Percentiles rank a stretch among this genome's conserved stretches.
phyloP scores from a whole-genome alignment of 1,140 invertebrate genomes.

The Amyelois transitella region DNA sequence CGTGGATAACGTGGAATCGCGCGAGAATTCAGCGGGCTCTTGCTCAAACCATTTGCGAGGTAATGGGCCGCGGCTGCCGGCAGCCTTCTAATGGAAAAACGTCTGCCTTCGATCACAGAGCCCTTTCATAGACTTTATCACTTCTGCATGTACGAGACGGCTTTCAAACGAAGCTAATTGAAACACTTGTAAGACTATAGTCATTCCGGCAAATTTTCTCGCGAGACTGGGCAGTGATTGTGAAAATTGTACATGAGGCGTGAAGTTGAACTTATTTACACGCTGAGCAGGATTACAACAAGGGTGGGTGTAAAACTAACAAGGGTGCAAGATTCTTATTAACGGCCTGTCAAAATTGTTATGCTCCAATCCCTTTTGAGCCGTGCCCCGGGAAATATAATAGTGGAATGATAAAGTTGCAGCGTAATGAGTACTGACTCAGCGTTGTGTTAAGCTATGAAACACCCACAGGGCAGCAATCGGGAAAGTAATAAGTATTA shows the following conservation, averaged over 20 bases:
- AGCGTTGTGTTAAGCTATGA: conserved; percentile 19
- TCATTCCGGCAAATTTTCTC: background rate
- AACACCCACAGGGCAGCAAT: background rate
- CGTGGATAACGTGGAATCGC: conserved; percentile 23
- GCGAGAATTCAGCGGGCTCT: conserved; percentile 27
- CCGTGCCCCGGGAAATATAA: background rate
- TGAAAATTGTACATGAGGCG: conserved; percentile 12
- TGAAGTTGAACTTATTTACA: conserved; percentile 31
- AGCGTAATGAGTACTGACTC: background rate
- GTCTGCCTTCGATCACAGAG: conserved; percentile 24
- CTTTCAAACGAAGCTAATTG: conserved; percentile 9
- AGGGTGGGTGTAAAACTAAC: conserved; percentile 60
- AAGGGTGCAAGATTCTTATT: conserved; percentile 61
- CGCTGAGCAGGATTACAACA: conserved; percentile 24
- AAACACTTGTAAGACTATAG: background rate
- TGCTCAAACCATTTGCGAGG: conserved; percentile 32
- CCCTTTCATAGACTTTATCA: conserved; percentile 20
- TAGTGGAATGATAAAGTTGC: background rate
- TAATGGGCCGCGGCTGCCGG: conserved; percentile 33
- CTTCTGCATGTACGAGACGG: conserved; percentile 6
- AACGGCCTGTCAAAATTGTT: conserved; percentile 56
- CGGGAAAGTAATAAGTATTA: background rate
- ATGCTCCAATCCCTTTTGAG: conserved; percentile 48
- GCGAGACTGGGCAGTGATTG: conserved; percentile 5
- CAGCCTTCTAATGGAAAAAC: conserved; percentile 36